A percentile compares a stretch with the other conserved stretches of the same genome.
These are phyloP conservation scores for Maconellicoccus hirsutus DNA, from an alignment of 1,140 invertebrate species.

Conservation along the genomic window DNA sequence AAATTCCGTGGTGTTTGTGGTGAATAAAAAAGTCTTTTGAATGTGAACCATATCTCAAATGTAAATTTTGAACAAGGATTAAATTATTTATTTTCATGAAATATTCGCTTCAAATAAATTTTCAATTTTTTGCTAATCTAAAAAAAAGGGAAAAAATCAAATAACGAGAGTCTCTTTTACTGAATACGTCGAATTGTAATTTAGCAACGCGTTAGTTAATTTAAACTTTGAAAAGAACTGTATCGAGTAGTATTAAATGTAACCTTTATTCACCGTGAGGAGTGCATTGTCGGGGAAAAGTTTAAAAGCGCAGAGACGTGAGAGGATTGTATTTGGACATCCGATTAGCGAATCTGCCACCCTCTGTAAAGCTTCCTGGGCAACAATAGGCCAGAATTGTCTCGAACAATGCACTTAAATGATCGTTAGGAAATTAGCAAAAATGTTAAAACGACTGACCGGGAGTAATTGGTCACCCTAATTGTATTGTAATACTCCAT, in stretches of 20 bases:
- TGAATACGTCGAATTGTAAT: slow-evolving; percentile 7
- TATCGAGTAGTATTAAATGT: slow-evolving; percentile 18
- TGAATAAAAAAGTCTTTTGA: no score
- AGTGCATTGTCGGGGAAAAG: slow-evolving; percentile 25
- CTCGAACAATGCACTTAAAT: slow-evolving; percentile 27
- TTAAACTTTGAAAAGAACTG: slow-evolving; percentile 15
- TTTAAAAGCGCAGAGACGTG: slow-evolving; percentile 22
- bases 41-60: no score
- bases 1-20: no score
- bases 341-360: slow-evolving; percentile 42
- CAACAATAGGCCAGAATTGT: slow-evolving; percentile 20
- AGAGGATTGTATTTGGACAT: slow-evolving; percentile 40
- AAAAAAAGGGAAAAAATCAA: no score
- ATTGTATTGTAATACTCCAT: slow-evolving; percentile 27
- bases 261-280: slow-evolving; percentile 23
- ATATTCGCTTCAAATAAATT: no score
- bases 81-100: no score
- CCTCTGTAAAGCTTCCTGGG: slow-evolving; percentile 39
- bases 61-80: no score
- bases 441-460: slow-evolving; percentile 27
- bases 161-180: not conserved
- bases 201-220: slow-evolving; percentile 15
- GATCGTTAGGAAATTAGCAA: slow-evolving; percentile 28
- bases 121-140: no score
- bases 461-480: slow-evolving; percentile 27